Percentiles rank a stretch among this genome's conserved stretches.
Evolutionary conservation across 2,797 vertebrate species (phyloP).

Genomic region (Dipus sagitta): DNA sequence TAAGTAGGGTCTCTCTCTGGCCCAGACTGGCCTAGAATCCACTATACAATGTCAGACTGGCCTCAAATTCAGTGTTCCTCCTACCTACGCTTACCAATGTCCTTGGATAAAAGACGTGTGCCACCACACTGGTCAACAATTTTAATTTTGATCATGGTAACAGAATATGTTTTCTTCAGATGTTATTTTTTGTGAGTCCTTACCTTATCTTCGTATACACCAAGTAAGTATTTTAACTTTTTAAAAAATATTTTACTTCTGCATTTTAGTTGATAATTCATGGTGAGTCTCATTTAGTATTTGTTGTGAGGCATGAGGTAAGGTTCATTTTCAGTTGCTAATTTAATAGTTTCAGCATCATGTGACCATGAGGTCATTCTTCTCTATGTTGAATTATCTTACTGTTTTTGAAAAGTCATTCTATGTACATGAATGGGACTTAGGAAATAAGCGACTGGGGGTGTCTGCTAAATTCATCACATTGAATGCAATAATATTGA

Average conservation of each 20-base stretch:
- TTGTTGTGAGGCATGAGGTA: background rate
- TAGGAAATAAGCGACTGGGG: background rate
- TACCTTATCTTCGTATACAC: background rate
- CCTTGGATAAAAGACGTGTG: no score
- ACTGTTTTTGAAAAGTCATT: background rate
- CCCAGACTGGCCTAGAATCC: no score
- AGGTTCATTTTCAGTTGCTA: background rate
- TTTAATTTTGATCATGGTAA: background rate
- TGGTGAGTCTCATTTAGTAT: background rate
- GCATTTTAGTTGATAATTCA: background rate
- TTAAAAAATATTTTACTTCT: background rate
- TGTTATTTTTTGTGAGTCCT: background rate
- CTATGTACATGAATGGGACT: no score
- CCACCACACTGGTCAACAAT: no score
- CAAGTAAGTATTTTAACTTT: background rate
- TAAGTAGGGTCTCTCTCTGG: no score
- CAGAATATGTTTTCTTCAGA: background rate
- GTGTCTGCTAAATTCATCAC: background rate
- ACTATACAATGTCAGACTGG: no score
- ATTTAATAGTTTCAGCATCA: background rate
- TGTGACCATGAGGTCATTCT: background rate
- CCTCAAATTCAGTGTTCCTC: no score
- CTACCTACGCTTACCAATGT: no score
- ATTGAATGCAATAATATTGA: background rate
- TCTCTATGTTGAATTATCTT: background rate